Evolutionary conservation across 2,797 vertebrate species (phyloP).

Genomic region (Acanthopagrus latus): DNA sequence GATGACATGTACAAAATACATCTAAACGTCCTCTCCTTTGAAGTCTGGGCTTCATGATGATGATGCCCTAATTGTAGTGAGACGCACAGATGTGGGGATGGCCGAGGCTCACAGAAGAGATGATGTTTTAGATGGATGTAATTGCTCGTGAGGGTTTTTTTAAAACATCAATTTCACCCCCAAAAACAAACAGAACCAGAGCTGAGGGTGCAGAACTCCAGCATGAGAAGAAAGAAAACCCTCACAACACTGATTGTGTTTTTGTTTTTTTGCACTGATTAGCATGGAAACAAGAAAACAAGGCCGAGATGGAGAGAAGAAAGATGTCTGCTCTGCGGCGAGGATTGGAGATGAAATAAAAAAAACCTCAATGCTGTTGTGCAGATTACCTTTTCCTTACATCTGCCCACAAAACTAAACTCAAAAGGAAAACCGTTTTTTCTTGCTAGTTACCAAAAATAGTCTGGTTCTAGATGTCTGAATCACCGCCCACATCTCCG

Average conservation of each 20-base stretch:
- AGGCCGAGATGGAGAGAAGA: neutral
- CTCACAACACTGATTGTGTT: neutral
- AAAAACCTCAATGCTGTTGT: neutral
- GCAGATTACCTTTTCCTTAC: conserved; percentile 1
- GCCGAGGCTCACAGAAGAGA: neutral
- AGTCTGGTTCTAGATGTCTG: conserved; percentile 7
- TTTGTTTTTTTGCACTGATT: conserved; percentile 13
- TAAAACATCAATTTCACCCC: conserved; percentile 13
- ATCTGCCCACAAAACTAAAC: conserved; percentile 9
- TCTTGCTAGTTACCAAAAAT: neutral
- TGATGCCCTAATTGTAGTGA: neutral
- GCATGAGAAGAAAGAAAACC: neutral
- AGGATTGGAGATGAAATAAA: conserved; percentile 5
- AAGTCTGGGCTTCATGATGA: neutral
- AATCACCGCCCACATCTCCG: neutral
- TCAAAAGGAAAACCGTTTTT: conserved; percentile 11
- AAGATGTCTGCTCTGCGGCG: conserved; percentile 13
- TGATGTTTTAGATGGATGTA: neutral
- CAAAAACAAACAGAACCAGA: neutral
- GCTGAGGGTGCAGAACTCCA: neutral
- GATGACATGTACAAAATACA: neutral
- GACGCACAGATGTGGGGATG: neutral
- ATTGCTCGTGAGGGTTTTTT: conserved; percentile 3
- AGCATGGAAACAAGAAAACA: neutral
- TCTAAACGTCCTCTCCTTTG: neutral